Base-by-base conservation (phyloP, 2,113 vertebrate species). In the Lasiurus borealis region DNA sequence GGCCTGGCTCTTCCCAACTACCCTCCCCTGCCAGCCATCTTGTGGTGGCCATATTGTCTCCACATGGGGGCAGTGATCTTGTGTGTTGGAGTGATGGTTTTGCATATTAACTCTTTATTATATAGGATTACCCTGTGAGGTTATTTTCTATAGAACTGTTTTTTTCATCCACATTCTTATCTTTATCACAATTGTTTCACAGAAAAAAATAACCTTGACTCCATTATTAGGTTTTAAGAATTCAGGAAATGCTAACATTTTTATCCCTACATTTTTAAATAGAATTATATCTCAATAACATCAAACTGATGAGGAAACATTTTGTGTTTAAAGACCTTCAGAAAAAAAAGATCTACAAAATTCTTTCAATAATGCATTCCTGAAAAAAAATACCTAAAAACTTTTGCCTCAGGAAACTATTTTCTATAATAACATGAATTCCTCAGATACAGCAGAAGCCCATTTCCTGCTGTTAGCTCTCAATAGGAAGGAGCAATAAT, bases 401-500 rank as follows among this genome's bases (percentile, higher is more conserved):
- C 94, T 95, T 97, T 95, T 95, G 93, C 96, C 94, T 31, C 73
- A 91, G 83, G 94, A 97, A 96, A 97, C 82, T 95, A 96, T 96
- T 97, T 97, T 90, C 85, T 92, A 71, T 95, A 97, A 97, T 97
- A 96, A 95, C 91, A 95, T 76, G 88, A 97, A 97, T 96, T 97
- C 95, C 91, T 97, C 96, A 93, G 94, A 96, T 88, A 91, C 82
- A 96, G 93, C 88, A 92, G 91, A 94, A 96, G 66, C 92, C 92
- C 69, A 94, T 97, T 95, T 94, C 95, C 95, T 95, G 64, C 90
- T 97, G 85, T 92, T 95, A 93, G 82, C 25, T 96, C 85, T 97
- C 95, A 85, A 83, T 88, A 90, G 88, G 93, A 97, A 95, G 64
- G 36, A 92, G 88, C 85, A 97, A 96, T 96, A 93, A 93, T 97